These are phyloP conservation scores for Pseudoips prasinana DNA, from an alignment of 2,888 invertebrate genomes.

Conservation along the genomic window DNA sequence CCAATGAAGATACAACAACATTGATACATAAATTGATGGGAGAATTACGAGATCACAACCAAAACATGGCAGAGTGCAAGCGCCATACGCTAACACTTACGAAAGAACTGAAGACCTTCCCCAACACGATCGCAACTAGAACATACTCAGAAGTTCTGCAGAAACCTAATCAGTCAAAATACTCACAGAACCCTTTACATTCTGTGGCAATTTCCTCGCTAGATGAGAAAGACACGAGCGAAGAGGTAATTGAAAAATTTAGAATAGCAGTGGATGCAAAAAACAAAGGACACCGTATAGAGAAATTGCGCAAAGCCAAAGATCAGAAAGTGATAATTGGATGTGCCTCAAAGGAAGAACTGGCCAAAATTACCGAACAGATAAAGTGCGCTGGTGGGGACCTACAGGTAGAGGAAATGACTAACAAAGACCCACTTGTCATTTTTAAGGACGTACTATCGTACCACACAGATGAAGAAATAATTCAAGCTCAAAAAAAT, in stretches of 20 bases:
- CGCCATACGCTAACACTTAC: too few species aligned
- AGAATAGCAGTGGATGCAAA: background rate
- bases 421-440: background rate
- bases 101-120: too few species aligned
- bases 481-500: background rate
- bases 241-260: background rate
- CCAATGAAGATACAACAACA: too few species aligned
- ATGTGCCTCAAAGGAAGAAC: background rate
- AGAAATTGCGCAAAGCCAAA: background rate
- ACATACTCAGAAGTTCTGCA: too few species aligned
- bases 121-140: too few species aligned
- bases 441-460: background rate
- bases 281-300: background rate
- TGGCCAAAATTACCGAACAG: background rate
- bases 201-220: background rate
- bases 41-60: too few species aligned
- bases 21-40: too few species aligned
- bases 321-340: background rate
- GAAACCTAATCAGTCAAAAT: too few species aligned
- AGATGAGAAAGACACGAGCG: background rate
- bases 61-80: too few species aligned
- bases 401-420: background rate
- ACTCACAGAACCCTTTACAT: too few species aligned
- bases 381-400: background rate
- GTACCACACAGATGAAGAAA: background rate